Conservation (phyloP, 1,140 invertebrate genomes). For the Bombus terrestris region DNA sequence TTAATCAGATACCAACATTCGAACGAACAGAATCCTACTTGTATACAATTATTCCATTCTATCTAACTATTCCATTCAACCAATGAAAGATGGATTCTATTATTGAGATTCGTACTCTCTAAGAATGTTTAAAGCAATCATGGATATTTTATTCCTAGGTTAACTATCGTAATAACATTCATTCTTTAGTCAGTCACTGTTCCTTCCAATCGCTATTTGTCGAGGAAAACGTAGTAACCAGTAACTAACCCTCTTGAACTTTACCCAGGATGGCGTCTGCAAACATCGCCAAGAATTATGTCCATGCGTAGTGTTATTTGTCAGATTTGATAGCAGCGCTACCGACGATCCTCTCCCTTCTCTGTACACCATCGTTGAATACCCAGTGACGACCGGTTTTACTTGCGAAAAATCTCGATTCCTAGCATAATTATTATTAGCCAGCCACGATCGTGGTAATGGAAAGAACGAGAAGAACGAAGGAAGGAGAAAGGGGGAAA, state of each 20-base stretch:
- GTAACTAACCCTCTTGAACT: background rate
- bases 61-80: background rate
- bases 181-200: background rate
- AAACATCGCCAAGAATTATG: background rate
- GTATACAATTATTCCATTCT: background rate
- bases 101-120: too few relatives aligned
- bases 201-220: background rate
- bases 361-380: background rate
- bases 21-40: background rate
- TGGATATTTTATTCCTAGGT: background rate
- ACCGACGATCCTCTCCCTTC: background rate
- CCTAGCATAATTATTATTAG: slow-evolving; percentile 57
- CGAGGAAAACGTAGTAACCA: background rate
- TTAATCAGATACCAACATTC: too few relatives aligned
- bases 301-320: slow-evolving; percentile 41
- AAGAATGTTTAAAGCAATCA: background rate
- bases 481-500: background rate
- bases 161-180: background rate
- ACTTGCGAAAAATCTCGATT: slow-evolving; percentile 39
- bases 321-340: slow-evolving; percentile 39
- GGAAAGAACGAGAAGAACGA: background rate
- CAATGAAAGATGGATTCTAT: too few relatives aligned
- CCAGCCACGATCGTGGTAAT: background rate
- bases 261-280: background rate
- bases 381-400: slow-evolving; percentile 47